Evolutionary conservation across 1,140 invertebrate species (phyloP).

Genomic region (Leptestheria dahalacensis): DNA sequence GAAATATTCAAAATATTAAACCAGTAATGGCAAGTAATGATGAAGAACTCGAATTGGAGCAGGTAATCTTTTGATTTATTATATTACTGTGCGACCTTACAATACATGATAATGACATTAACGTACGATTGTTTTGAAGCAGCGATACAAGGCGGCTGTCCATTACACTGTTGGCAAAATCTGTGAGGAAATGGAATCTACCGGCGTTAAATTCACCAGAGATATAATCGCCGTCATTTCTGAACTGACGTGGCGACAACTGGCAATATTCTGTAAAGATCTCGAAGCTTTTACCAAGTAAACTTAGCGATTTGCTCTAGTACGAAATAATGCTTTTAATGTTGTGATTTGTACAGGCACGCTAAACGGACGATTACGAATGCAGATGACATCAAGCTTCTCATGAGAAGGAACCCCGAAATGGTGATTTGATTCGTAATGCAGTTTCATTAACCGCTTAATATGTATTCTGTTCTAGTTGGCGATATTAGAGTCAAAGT

Average conservation of each 20-base stretch:
- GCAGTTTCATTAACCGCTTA: no score
- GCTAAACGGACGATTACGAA: constrained; percentile 36
- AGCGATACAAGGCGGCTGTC: constrained; percentile 22
- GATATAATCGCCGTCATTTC: constrained; percentile 33
- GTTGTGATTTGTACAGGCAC: constrained; percentile 28
- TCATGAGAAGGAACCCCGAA: constrained; percentile 33
- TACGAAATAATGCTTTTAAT: not conserved
- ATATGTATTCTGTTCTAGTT: not conserved
- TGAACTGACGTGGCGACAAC: constrained; percentile 34
- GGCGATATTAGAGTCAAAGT: not conserved
- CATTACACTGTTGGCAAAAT: constrained; percentile 30
- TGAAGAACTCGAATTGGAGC: not conserved
- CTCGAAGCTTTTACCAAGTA: constrained; percentile 40
- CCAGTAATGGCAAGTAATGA: not conserved
- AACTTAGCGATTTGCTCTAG: constrained; percentile 9
- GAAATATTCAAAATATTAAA: not conserved
- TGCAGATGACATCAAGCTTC: constrained; percentile 35
- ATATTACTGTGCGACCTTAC: no score
- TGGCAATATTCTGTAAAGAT: constrained; percentile 32
- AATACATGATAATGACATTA: not conserved
- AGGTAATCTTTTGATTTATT: no score
- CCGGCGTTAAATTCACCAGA: constrained; percentile 29
- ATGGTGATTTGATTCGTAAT: constrained; percentile 32
- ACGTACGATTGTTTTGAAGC: not conserved
- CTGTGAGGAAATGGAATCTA: constrained; percentile 30